A percentile compares a stretch with the other conserved stretches of the same genome.
Conservation (phyloP, 2,888 invertebrate species). For the Autographa gamma region DNA sequence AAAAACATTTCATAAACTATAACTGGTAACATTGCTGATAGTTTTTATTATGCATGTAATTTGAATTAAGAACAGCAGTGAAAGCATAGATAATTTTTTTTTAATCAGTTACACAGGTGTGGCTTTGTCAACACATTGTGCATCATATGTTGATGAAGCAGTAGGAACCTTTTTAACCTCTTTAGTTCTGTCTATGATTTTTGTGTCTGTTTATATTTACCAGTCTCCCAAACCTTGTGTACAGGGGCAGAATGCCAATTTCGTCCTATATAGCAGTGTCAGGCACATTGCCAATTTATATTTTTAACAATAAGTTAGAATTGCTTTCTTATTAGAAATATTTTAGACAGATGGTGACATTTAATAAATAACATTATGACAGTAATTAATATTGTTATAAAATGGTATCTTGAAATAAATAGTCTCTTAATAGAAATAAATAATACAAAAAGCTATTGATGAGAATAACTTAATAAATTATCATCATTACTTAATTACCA, state of each 20-base stretch:
- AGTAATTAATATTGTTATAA: neutral
- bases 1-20: neutral
- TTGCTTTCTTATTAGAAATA: conserved; percentile 42
- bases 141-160: neutral
- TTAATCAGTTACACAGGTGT: neutral
- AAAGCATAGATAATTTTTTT: neutral
- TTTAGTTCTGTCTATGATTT: conserved; percentile 2
- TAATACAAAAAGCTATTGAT: neutral
- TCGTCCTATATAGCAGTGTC: conserved; percentile 15
- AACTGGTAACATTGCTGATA: neutral
- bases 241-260: conserved; percentile 69
- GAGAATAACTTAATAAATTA: neutral
- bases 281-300: conserved; percentile 67
- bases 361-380: neutral
- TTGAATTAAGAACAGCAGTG: neutral
- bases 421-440: neutral
- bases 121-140: neutral
- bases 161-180: neutral
- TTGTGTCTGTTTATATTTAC: conserved; percentile 43
- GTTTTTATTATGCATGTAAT: neutral
- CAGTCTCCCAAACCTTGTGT: conserved; percentile 35
- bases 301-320: conserved; percentile 46
- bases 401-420: neutral
- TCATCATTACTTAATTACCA: neutral
- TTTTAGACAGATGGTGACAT: neutral